Evolutionary conservation across 2,888 invertebrate species (phyloP), one percentile per base, ranked within the genome.

Genomic region (Agriopis marginaria): DNA sequence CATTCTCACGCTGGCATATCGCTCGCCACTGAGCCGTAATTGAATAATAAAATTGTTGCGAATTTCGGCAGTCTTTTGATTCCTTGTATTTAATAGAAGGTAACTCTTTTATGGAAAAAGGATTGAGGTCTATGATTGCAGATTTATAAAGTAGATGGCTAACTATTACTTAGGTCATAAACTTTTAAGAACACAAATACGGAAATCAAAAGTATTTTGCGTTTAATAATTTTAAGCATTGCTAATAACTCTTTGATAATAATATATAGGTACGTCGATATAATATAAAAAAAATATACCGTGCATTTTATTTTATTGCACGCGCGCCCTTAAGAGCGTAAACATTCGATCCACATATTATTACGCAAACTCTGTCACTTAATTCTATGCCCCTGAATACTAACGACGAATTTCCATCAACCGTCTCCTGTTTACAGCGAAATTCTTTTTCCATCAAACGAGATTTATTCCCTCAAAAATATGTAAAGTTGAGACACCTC

Each of bases 401-500:
- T 86, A 89, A 91, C 87, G 83, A 82, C 86, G 80, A 89, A 88
- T 88, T 91, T 91, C 89, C 89, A 91, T 92, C 87, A 90, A 86
- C 88, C 82, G 73, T 72, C 76, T 80, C 86, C 83, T 92, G 90
- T 92, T 91, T 91, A 90, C 89, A 82, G 74, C 86, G 75, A 87
- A 89, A 89, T 90, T 88, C 87, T 91, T 91, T 89, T 92, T 90
- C 86, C 88, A 87, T 91, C 91, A 92, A 92, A 92, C 84, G 86
- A 88, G 90, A 92, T 92, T 92, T 91, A 88, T 89, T 89, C 87
- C 79, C 78, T 82, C 86, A 89, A 92, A 92, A 92, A 92, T 92
- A 93, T 93, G 91, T 92, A 91, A 92, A 93, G 86, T 89, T 86
- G 84, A 86, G 87, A 85, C 88, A 86, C 84, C 84, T 83, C 83